These are phyloP conservation scores for Parotia lawesii DNA, from an alignment of 2,113 vertebrate genomes.

Conservation along the genomic window DNA sequence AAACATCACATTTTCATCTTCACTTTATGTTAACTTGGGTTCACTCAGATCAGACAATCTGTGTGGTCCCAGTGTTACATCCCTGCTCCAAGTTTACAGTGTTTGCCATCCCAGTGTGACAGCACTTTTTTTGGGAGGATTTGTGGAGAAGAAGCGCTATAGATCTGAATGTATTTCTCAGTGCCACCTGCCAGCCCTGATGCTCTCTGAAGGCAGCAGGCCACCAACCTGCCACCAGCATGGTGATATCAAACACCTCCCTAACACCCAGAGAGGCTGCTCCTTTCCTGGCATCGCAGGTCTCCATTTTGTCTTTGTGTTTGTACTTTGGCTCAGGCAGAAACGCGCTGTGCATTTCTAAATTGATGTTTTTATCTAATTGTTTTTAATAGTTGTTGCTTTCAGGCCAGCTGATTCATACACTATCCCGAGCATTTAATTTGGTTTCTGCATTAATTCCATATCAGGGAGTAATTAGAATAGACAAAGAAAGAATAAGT, in stretches of 20 bases:
- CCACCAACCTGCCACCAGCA: neutral
- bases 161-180: neutral
- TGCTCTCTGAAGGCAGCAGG: neutral
- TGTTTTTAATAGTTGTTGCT: neutral
- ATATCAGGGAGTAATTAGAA: constrained; percentile 22
- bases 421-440: neutral
- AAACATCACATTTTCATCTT: neutral
- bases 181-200: neutral
- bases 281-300: neutral
- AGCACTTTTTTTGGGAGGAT: neutral
- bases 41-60: neutral
- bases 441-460: constrained; percentile 19
- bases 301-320: neutral
- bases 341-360: neutral
- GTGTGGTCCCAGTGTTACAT: neutral
- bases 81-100: neutral
- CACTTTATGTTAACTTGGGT: neutral
- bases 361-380: neutral
- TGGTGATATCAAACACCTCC: neutral
- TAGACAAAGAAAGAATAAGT: constrained; percentile 22
- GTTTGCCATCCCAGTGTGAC: neutral
- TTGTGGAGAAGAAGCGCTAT: neutral
- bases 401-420: neutral
- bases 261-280: neutral
- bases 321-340: neutral